phyloP scores from a whole-genome alignment of 2,888 invertebrate species.

The Teleogryllus oceanicus region DNA sequence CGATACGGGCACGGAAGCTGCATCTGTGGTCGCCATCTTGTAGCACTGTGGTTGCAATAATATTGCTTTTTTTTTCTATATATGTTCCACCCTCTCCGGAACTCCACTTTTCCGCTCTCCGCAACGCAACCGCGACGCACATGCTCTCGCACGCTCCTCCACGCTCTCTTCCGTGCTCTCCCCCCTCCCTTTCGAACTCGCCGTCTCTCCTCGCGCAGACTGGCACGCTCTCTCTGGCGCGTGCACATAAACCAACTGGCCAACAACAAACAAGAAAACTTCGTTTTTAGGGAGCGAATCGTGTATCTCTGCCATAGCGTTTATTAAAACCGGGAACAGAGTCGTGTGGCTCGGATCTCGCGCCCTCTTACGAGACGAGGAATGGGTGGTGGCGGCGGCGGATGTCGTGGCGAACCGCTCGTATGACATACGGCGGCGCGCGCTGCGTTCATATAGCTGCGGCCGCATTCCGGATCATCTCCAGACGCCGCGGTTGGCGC shows the following conservation, averaged over 20 bases:
- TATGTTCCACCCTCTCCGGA: not conserved
- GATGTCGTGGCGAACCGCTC: not conserved
- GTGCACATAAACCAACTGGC: not conserved
- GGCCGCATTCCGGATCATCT: not conserved
- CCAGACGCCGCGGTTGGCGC: not conserved
- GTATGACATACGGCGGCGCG: not conserved
- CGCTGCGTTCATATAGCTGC: not conserved
- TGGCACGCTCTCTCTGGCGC: not conserved
- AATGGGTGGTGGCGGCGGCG: not conserved
- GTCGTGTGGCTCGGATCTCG: not conserved
- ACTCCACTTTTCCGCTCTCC: not conserved
- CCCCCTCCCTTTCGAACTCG: not conserved
- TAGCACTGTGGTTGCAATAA: conserved; percentile 18
- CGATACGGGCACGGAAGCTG: not conserved
- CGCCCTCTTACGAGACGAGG: not conserved
- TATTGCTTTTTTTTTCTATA: not conserved
- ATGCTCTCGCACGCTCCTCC: not conserved
- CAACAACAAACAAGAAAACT: not conserved
- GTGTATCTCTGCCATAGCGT: conserved; percentile 29
- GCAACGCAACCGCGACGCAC: not conserved
- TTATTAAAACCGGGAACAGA: conserved; percentile 27
- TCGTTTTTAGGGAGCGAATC: conserved; percentile 21
- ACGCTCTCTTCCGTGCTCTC: not conserved
- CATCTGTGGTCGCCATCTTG: conserved; percentile 18
- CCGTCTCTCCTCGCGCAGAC: not conserved